Conservation (phyloP, 92 coral and sea anemone genomes). For the Ricordea florida region DNA sequence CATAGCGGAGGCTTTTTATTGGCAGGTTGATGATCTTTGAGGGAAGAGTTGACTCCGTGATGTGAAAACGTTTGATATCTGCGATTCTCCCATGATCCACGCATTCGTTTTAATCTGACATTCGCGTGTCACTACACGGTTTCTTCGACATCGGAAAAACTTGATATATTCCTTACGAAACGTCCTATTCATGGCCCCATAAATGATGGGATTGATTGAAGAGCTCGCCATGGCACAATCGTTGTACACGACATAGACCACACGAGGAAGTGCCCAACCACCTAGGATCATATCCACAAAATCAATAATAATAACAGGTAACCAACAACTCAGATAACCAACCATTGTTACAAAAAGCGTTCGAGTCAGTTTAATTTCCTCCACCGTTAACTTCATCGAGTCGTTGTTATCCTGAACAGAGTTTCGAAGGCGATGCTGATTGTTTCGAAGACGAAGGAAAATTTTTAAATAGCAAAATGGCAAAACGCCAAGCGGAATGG, state of each 20-base stretch:
- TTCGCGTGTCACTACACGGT: too few species aligned
- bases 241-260: not conserved
- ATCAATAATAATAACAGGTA: not conserved
- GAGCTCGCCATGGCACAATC: not conserved
- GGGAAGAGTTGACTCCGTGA: too few species aligned
- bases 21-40: too few species aligned
- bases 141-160: too few species aligned
- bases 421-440: not conserved
- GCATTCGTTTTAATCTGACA: too few species aligned
- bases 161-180: not conserved
- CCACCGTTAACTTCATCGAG: not conserved
- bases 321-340: not conserved
- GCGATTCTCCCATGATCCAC: too few species aligned
- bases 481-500: not conserved
- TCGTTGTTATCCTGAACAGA: not conserved
- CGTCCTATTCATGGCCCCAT: slow-evolving; percentile 2
- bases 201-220: slow-evolving; percentile 1
- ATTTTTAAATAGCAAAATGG: not conserved
- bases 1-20: too few species aligned
- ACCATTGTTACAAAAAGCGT: slow-evolving; percentile 4
- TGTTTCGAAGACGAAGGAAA: not conserved
- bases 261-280: slow-evolving; percentile 1
- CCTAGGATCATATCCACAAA: slow-evolving; percentile 1
- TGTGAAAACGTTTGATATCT: too few species aligned
- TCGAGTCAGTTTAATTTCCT: not conserved